A percentile compares a stretch with the other conserved stretches of the same genome.
phyloP scores from a whole-genome alignment of 2,113 vertebrate species.

The Cynoglossus semilaevis region DNA sequence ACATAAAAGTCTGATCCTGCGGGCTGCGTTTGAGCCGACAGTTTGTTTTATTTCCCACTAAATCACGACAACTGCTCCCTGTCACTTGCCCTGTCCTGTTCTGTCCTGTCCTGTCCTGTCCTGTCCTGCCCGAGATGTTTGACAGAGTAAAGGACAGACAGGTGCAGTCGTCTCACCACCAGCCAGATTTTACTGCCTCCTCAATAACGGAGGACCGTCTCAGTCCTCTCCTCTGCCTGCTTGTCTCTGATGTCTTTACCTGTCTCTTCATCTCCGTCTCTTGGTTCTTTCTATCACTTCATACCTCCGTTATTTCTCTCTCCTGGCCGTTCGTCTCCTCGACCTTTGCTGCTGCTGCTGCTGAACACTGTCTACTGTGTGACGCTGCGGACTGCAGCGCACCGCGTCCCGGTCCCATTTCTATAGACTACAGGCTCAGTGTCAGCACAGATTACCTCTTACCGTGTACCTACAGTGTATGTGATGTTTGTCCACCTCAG shows the following conservation, averaged over 20 bases:
- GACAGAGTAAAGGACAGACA: constrained; percentile 25
- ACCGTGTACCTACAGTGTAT: constrained; percentile 18
- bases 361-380: constrained; percentile 39
- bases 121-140: constrained; percentile 17
- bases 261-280: not conserved
- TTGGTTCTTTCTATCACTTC: constrained; percentile 3
- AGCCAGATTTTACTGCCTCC: constrained; percentile 29
- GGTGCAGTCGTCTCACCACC: constrained; percentile 38
- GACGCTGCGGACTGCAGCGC: constrained; percentile 47
- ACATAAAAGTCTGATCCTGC: too few species aligned
- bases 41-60: constrained; percentile 20
- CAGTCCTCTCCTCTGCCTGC: constrained; percentile 32
- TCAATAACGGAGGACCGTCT: constrained; percentile 42
- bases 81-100: too few species aligned
- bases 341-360: constrained; percentile 17
- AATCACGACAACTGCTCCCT: not conserved
- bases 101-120: too few species aligned
- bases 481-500: constrained; percentile 48
- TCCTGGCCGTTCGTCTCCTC: not conserved
- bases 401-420: constrained; percentile 21
- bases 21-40: constrained; percentile 3
- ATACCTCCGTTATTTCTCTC: not conserved
- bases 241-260: constrained; percentile 7
- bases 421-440: constrained; percentile 56
- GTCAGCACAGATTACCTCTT: constrained; percentile 48